phyloP scores from a whole-genome alignment of 2,888 invertebrate genomes.

The Drosophila tanythrix region DNA sequence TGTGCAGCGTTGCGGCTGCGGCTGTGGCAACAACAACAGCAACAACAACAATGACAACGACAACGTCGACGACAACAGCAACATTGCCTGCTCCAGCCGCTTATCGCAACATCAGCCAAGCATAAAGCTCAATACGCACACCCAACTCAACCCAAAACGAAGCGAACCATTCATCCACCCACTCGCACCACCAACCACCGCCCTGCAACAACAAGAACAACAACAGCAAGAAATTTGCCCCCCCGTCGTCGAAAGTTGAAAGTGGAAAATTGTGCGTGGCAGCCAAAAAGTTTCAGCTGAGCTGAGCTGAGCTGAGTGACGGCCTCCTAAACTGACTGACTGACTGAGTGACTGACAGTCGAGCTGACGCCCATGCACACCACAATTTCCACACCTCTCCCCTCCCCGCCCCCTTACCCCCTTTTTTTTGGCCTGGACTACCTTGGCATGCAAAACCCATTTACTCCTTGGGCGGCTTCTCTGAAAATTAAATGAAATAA shows the following conservation, averaged over 20 bases:
- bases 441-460: conserved; percentile 54
- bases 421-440: conserved; percentile 8
- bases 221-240: neutral
- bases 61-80: conserved; percentile 42
- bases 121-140: conserved; percentile 68
- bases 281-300: conserved; percentile 66
- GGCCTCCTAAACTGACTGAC: conserved; percentile 53
- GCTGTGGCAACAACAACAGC: conserved; percentile 54
- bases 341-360: conserved; percentile 21
- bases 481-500: conserved; percentile 76
- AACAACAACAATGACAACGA: conserved; percentile 21
- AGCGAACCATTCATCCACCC: conserved; percentile 1
- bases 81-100: conserved; percentile 59
- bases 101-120: conserved; percentile 80
- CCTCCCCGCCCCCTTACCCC: neutral
- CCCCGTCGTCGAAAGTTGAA: conserved; percentile 61
- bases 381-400: neutral
- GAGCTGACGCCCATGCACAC: conserved; percentile 15
- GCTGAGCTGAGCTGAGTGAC: conserved; percentile 53
- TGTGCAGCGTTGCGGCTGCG: conserved; percentile 75
- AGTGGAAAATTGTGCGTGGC: conserved; percentile 79
- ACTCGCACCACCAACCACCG: conserved; percentile 38
- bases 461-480: conserved; percentile 54
- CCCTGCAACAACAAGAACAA: conserved; percentile 35
- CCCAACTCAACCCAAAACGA: conserved; percentile 4